Conservation (phyloP, 2,113 vertebrate species). For the Rhombomys opimus region DNA sequence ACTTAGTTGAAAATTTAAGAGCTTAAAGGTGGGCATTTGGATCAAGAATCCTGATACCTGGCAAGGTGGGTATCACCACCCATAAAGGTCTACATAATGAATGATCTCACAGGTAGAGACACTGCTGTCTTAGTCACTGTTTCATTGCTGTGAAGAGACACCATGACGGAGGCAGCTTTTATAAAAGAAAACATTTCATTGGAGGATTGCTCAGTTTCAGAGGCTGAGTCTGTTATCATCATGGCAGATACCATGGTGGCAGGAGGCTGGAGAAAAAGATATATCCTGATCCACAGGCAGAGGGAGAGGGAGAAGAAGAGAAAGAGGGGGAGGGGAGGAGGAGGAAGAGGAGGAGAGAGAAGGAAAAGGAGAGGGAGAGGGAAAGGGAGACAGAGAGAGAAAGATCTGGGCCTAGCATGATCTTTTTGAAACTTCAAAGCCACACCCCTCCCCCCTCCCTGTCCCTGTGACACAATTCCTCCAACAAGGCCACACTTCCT, state of each 20-base stretch:
- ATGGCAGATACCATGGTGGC: neutral
- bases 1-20: neutral
- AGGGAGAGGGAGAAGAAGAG: fast-evolving
- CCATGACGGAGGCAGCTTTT: neutral
- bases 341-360: neutral
- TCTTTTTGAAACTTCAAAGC: neutral
- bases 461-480: neutral
- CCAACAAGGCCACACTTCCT: neutral
- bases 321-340: fast-evolving
- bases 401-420: neutral
- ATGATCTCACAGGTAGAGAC: neutral
- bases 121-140: neutral
- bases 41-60: neutral
- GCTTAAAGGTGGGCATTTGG: neutral
- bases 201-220: neutral
- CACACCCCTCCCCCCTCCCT: neutral
- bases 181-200: neutral
- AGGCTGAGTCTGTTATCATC: neutral
- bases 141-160: neutral
- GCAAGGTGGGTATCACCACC: neutral
- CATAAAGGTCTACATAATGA: neutral
- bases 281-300: neutral
- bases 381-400: neutral
- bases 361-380: neutral
- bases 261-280: neutral